Base-by-base conservation (phyloP, 2,797 vertebrate genomes). In the Diceros bicornis region DNA sequence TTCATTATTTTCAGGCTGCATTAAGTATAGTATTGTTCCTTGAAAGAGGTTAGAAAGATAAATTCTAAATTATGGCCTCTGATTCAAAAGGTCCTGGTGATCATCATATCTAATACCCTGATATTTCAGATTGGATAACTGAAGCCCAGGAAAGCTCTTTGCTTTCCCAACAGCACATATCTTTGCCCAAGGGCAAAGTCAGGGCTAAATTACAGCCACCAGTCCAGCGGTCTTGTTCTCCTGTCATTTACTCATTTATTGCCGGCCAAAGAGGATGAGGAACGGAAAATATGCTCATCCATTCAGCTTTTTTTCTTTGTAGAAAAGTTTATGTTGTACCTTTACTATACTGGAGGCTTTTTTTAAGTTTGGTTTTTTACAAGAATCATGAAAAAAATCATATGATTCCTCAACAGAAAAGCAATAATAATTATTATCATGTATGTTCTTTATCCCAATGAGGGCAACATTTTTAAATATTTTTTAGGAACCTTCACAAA, bases 361-460 rank as follows among this genome's bases (percentile, higher is more conserved):
- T 86, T 79, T 93, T 23, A 64, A 81, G 27, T 94, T 93, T 72
- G 75, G 13, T 29, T 96, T 96, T 95, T 91, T 17, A 17, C 4
- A 85, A 57, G 32, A 85, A 74, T 81, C 6, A 44, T 94, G 17
- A 47, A 57, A 37, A 78, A 94, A 94, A 59, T 34, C 1, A 32
- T 25, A 62, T 61, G 86, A 64, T 95, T 89, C 6, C 41, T 85
- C 68, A 91, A 37, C 34, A 75, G 21, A 72, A 89, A 92, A 83
- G 13, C 37, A 87, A 50, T 52, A 68, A 68, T 62, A 83, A 64
- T 74, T 4, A 68, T 79, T 64, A 72, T 64, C 78, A 18, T 9
- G 37, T 77, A 44, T 55, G 7, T 47, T 92, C 18, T 85, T 64
- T 16, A 21, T 55, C n/a, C 29, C 12, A 32, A 68, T n/a, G 94